These are phyloP conservation scores for Hippocampus abdominalis DNA, from an alignment of 2,113 vertebrate species.

Conservation along the genomic window DNA sequence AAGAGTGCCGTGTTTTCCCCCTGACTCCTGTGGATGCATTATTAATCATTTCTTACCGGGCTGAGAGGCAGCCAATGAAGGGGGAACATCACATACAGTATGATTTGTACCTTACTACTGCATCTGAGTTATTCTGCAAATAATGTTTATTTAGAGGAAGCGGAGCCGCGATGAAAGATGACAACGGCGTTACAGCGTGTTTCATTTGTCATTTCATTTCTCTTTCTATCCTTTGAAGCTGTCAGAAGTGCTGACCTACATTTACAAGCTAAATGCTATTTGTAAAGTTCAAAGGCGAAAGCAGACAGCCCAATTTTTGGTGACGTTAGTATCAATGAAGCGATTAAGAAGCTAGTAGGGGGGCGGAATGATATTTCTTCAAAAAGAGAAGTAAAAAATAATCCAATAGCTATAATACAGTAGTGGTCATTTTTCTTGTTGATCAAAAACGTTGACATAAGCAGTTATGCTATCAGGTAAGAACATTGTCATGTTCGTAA, in stretches of 20 bases:
- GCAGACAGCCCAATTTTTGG: too few relatives aligned
- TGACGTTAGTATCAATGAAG: too few relatives aligned
- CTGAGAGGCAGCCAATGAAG: conserved; percentile 12
- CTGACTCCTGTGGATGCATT: conserved; percentile 59
- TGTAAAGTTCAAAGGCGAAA: background rate
- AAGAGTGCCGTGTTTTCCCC: conserved; percentile 59
- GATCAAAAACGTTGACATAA: too few relatives aligned
- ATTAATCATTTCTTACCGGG: conserved; percentile 57
- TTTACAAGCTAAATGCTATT: background rate
- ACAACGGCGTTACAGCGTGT: background rate
- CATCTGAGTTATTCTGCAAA: conserved; percentile 28
- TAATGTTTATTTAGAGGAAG: conserved; percentile 22
- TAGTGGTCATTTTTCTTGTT: too few relatives aligned
- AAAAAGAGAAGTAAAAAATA: too few relatives aligned
- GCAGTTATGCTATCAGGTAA: too few relatives aligned
- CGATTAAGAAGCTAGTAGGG: too few relatives aligned
- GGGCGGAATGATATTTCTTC: too few relatives aligned
- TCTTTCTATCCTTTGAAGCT: background rate
- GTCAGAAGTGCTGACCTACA: background rate
- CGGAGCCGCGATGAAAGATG: conserved; percentile 14
- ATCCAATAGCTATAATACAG: too few relatives aligned
- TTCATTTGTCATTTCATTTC: background rate
- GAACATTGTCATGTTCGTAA: too few relatives aligned
- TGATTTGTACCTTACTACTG: conserved; percentile 20
- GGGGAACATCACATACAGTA: conserved; percentile 18